Evolutionary conservation across 2,113 vertebrate genomes (phyloP).

Genomic region (Morphnarchus princeps): DNA sequence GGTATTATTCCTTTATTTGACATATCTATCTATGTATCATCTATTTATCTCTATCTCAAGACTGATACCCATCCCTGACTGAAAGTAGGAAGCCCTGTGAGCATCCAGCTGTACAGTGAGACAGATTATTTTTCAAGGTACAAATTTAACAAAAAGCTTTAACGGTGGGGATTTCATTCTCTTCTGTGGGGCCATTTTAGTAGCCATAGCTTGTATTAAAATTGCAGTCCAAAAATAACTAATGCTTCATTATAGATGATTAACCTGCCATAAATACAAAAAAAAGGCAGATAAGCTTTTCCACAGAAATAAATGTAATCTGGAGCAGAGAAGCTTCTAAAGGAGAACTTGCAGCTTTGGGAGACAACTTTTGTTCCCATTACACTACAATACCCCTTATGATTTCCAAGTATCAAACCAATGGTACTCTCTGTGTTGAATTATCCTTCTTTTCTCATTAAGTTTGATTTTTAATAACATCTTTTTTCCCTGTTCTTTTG

Average conservation of each 20-base stretch:
- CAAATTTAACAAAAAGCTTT: neutral
- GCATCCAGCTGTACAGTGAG: neutral
- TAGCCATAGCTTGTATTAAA: neutral
- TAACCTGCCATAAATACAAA: neutral
- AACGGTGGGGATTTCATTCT: neutral
- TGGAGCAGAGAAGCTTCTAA: neutral
- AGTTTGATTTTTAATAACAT: neutral
- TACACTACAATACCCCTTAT: neutral
- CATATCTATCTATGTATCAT: neutral
- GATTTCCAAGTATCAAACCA: neutral
- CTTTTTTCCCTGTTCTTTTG: neutral
- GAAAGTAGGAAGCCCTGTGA: neutral
- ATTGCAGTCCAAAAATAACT: neutral
- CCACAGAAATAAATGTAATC: neutral
- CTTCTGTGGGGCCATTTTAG: neutral
- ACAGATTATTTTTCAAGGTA: neutral
- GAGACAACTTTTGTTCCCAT: neutral
- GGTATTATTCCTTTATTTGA: neutral
- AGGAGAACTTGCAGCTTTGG: neutral
- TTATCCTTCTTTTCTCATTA: conserved; percentile 3
- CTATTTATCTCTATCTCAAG: neutral
- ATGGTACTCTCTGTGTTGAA: neutral
- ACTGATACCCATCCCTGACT: neutral
- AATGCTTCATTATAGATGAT: neutral
- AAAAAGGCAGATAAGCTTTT: neutral